Evolutionary conservation across 1,140 invertebrate species (phyloP).

Genomic region (Leptinotarsa defecta): DNA sequence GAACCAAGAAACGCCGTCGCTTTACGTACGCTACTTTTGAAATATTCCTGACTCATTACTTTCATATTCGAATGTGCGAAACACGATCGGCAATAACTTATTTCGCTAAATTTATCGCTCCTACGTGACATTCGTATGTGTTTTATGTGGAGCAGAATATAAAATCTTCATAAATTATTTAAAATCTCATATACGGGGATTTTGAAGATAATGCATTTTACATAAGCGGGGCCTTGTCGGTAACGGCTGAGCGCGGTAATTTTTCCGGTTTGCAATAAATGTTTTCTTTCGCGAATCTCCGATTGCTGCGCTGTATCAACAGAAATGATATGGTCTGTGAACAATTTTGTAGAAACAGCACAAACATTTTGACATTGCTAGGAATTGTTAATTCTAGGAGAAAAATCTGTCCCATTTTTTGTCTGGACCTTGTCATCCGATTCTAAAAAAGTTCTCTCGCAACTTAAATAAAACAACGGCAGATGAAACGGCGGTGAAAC

Average conservation of each 20-base stretch:
- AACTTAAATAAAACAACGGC: too few species aligned
- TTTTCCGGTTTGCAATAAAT: background rate
- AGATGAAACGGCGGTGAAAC: too few species aligned
- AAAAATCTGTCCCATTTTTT: too few species aligned
- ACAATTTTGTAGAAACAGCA: too few species aligned
- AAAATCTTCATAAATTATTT: slow-evolving; percentile 32
- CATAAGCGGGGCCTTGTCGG: slow-evolving; percentile 8
- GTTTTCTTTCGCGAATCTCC: background rate
- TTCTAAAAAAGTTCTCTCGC: too few species aligned
- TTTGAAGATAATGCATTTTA: slow-evolving; percentile 25
- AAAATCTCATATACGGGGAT: slow-evolving; percentile 24
- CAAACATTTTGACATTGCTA: too few species aligned
- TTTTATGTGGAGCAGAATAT: slow-evolving; percentile 24
- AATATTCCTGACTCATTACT: slow-evolving; percentile 26
- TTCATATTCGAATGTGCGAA: slow-evolving; percentile 28
- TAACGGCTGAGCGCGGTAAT: slow-evolving; percentile 8
- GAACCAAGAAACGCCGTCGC: background rate
- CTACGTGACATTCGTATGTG: slow-evolving; percentile 28
- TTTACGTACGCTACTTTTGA: slow-evolving; percentile 1
- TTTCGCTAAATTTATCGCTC: slow-evolving; percentile 27
- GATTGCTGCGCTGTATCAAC: too few species aligned
- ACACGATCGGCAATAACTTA: slow-evolving; percentile 25
- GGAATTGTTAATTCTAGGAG: too few species aligned
- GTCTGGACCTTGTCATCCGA: too few species aligned
- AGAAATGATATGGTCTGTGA: too few species aligned